Base-by-base conservation (phyloP, 2,888 invertebrate genomes). In the Mellilla xanthometata region DNA sequence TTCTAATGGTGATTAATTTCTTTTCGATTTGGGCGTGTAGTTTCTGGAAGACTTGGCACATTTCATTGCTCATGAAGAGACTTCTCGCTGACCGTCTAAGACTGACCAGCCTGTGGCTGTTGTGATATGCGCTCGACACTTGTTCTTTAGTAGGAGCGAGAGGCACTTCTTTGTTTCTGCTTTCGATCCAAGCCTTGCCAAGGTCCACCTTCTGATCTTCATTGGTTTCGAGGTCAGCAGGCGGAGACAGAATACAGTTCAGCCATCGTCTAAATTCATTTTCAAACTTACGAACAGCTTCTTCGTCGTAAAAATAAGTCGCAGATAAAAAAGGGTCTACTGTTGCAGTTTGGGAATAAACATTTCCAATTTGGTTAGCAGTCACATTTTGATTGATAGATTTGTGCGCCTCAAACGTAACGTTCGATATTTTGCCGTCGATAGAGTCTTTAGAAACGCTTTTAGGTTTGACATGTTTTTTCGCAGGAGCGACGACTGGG, bases 261-360 rank as follows among this genome's bases (percentile, higher is more conserved):
- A 96, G 78, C 95, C 95, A 96, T 58, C 94, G 94, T 65, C 93
- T 94, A 48, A 95, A 94, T 63, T 94, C 92, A 0, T 70, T 81
- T 75, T 94, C 94, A 71, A 95, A 94, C 45, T 92, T 91, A 31
- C 92, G 90, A 1, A 96, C 90, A 65, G 94, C 93, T 56, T 90
- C 86, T 52, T 93, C 92, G 62, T 94, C 93, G 56, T 93, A 91
- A 65, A 93, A 94, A 66, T 94, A 91, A 0, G 93, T 91, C 0
- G 92, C 85, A 0, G 93, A 92, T 24, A 93, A 70, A 60, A 94
- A 94, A 2, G 94, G 94, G 79, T 94, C 94, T 3, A 91, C 81
- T 1, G 93, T 93, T 7, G 85, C 71, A 0, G 90, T 83, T 48
- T 88, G 85, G 2, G 87, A 83, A 57, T 90, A 89, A 11, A 87